Conservation (phyloP, 2,888 invertebrate species). For the Junonia oenone region DNA sequence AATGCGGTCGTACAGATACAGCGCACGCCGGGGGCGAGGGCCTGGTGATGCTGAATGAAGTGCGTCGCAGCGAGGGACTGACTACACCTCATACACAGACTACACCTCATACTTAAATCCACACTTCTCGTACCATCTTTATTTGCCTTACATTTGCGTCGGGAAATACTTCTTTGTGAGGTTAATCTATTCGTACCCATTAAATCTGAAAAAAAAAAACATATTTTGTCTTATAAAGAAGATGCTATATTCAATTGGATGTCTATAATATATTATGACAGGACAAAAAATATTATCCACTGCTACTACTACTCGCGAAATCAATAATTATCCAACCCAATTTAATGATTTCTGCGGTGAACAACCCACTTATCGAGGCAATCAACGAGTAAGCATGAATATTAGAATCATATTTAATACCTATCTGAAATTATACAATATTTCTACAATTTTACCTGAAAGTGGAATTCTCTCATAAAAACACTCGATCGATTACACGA, state of each 20-base stretch:
- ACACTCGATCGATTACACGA: conserved; percentile 46
- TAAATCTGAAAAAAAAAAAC: conserved; percentile 36
- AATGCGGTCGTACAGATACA: conserved; percentile 38
- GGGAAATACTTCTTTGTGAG: conserved; percentile 28
- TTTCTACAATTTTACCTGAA: conserved; percentile 39
- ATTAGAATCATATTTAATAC: not conserved
- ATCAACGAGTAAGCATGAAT: too few species aligned
- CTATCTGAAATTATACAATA: not conserved
- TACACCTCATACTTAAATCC: conserved; percentile 28
- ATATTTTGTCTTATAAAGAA: too few species aligned
- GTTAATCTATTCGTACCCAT: conserved; percentile 37
- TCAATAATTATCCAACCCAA: too few species aligned
- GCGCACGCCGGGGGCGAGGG: conserved; percentile 34
- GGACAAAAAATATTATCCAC: too few species aligned
- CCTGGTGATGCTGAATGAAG: conserved; percentile 12
- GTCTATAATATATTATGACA: too few species aligned
- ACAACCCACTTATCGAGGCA: too few species aligned
- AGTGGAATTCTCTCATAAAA: conserved; percentile 49
- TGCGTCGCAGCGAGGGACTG: conserved; percentile 32
- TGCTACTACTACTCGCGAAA: too few species aligned
- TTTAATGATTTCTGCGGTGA: too few species aligned
- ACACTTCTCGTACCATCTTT: conserved; percentile 18
- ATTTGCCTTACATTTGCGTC: conserved; percentile 33
- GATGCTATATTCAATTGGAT: too few species aligned
- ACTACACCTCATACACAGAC: conserved; percentile 30